Evolutionary conservation across 2,113 vertebrate genomes (phyloP), one percentile per base, ranked within the genome.

Genomic region (Cisticola juncidis): DNA sequence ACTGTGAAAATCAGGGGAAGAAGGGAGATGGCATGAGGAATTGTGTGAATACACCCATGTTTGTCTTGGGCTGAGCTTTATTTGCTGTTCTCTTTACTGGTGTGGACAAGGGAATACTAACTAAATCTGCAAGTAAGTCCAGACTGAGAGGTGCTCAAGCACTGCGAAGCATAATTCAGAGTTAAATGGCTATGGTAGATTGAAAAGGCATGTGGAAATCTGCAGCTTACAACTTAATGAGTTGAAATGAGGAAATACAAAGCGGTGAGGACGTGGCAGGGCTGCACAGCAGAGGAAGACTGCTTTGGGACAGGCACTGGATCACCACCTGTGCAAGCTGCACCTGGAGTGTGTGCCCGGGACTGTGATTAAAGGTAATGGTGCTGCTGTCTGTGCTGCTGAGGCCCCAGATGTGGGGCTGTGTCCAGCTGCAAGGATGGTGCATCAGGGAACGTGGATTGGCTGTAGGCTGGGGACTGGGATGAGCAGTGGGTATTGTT

Each of bases 21-120:
- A 90, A 68, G 38, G 17, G 36, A 66, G 56, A 53, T 78, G 83
- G 69, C 77, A 81, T 0, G 54, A 91, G 64, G 83, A 91, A 38
- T 84, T 1, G n/a, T 81, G 47, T 84, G 96, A 92, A 40, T 92
- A 93, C 92, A 88, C 94, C 92, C 73, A 57, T 96, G 66, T 97
- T 97, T 97, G 94, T 95, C 95, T 95, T 96, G 91, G 89, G 89
- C 89, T 96, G 94, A 96, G 60, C 88, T 94, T 84, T 97, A 56
- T 97, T 97, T 96, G 93, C 95, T 95, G 83, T 96, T 95, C 91
- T 95, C 78, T 94, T 89, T 74, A 68, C 56, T 92, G 60, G 10
- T 92, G 83, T 84, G 77, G 73, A 71, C 93, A 79, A 56, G 86
- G 57, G 94, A 95, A 68, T 94, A 87, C 77, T 89, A 74, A 88